A percentile compares a stretch with the other conserved stretches of the same genome.
These are phyloP conservation scores for Sphaerophoria rueppellii DNA, from an alignment of 2,888 invertebrate species.

Conservation along the genomic window DNA sequence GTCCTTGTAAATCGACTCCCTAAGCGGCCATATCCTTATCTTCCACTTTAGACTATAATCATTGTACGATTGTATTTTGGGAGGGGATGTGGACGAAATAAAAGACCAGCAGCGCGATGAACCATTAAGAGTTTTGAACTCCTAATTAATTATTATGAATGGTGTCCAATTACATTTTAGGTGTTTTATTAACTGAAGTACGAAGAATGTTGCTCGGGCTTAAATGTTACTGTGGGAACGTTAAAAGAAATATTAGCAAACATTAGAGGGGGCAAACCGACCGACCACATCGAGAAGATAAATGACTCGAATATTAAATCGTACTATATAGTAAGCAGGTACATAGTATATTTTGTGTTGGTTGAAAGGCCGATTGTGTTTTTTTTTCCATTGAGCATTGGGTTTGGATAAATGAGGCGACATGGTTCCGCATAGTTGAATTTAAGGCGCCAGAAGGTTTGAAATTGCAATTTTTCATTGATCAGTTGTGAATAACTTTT, in stretches of 20 bases:
- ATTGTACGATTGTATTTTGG: background rate
- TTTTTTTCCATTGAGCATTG: too few species aligned
- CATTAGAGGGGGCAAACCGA: background rate
- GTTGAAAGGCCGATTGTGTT: too few species aligned
- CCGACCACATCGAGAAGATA: background rate
- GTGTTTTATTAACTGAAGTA: constrained; percentile 31
- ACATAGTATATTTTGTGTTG: too few species aligned
- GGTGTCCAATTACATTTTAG: constrained; percentile 29
- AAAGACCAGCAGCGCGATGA: constrained; percentile 26
- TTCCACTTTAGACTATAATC: constrained; percentile 1
- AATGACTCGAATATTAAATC: constrained; percentile 12
- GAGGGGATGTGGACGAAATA: background rate
- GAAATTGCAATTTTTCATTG: too few species aligned
- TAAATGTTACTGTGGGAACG: constrained; percentile 14
- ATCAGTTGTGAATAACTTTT: too few species aligned
- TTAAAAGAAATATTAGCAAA: constrained; percentile 21
- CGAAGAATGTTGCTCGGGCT: constrained; percentile 29
- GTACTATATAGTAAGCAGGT: too few species aligned
- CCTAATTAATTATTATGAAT: constrained; percentile 43
- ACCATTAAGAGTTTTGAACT: constrained; percentile 41
- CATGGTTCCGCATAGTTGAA: too few species aligned
- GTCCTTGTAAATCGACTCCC: background rate
- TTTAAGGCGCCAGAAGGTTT: too few species aligned
- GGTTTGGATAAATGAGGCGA: too few species aligned
- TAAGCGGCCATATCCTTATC: constrained; percentile 8